A percentile compares a stretch with the other conserved stretches of the same genome.
phyloP scores from a whole-genome alignment of 2,113 vertebrate species.

The western clawed frog (Xenopus tropicalis) region DNA sequence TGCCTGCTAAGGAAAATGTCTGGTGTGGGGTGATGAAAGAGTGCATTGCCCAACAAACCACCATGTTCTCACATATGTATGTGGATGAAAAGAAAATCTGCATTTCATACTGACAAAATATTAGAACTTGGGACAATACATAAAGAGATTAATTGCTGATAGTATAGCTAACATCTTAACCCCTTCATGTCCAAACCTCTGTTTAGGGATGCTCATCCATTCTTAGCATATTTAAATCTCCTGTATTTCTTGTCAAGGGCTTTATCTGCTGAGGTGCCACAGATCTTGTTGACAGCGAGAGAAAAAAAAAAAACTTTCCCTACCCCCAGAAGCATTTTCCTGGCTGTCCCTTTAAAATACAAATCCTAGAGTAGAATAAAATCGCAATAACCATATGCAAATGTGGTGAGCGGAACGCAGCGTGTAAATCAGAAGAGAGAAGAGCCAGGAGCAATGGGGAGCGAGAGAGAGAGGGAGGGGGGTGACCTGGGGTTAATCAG shows the following conservation, averaged over 20 bases:
- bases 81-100: not conserved
- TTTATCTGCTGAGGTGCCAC: not conserved
- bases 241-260: not conserved
- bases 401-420: constrained; percentile 84
- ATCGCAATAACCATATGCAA: constrained; percentile 91
- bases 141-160: not conserved
- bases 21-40: too few species aligned
- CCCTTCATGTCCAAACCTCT: not conserved
- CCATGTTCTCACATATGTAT: too few species aligned
- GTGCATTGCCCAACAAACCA: too few species aligned
- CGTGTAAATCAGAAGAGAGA: constrained; percentile 85
- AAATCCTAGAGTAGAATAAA: constrained; percentile 39
- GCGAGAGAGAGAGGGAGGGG: constrained; percentile 78
- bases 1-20: too few species aligned
- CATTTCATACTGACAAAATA: not conserved
- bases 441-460: constrained; percentile 85
- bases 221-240: not conserved
- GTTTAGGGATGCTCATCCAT: not conserved
- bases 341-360: constrained; percentile 38
- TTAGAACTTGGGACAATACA: not conserved
- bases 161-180: not conserved
- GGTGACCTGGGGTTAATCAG: constrained; percentile 93
- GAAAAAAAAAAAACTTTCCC: not conserved
- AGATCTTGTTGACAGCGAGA: not conserved
- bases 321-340: constrained; percentile 1